These are phyloP conservation scores for Blastobasis lacticolella DNA, from an alignment of 2,888 invertebrate species.

Conservation along the genomic window DNA sequence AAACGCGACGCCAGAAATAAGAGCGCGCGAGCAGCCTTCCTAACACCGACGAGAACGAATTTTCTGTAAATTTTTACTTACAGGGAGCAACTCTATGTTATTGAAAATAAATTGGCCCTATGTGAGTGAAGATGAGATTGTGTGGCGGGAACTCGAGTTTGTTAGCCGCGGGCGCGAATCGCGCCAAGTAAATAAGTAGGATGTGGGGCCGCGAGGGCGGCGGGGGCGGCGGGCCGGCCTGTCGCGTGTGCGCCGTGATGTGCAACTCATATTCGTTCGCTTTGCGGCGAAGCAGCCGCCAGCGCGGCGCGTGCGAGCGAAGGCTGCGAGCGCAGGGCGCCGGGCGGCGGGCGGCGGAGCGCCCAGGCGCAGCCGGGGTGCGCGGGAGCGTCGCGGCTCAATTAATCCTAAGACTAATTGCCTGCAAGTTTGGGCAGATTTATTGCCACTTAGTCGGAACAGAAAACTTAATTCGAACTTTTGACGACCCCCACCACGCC, in stretches of 20 bases:
- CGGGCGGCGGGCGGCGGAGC: background rate
- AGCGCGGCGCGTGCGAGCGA: background rate
- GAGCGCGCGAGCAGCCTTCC: too few relatives aligned
- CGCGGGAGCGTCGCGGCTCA: background rate
- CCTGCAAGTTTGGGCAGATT: conserved; percentile 4
- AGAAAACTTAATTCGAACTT: conserved; percentile 5
- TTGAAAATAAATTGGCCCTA: conserved; percentile 15
- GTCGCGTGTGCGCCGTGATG: too few relatives aligned
- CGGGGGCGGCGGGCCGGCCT: background rate
- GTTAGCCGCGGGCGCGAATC: too few relatives aligned
- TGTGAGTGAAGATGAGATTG: background rate
- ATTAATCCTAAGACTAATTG: conserved; percentile 8
- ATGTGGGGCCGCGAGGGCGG: background rate
- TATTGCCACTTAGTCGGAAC: conserved; percentile 3
- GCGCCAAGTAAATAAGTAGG: too few relatives aligned
- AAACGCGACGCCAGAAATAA: too few relatives aligned
- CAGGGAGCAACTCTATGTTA: conserved; percentile 7
- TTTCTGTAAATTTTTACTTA: conserved; percentile 2
- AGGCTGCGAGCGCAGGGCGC: background rate
- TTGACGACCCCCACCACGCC: background rate
- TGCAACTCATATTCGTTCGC: background rate
- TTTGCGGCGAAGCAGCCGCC: background rate
- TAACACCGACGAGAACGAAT: background rate
- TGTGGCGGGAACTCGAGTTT: too few relatives aligned
- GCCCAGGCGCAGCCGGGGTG: background rate